A percentile compares a stretch with the other conserved stretches of the same genome.
Conservation (phyloP, 92 coral and sea anemone genomes). For the Palythoa grandiflora region DNA sequence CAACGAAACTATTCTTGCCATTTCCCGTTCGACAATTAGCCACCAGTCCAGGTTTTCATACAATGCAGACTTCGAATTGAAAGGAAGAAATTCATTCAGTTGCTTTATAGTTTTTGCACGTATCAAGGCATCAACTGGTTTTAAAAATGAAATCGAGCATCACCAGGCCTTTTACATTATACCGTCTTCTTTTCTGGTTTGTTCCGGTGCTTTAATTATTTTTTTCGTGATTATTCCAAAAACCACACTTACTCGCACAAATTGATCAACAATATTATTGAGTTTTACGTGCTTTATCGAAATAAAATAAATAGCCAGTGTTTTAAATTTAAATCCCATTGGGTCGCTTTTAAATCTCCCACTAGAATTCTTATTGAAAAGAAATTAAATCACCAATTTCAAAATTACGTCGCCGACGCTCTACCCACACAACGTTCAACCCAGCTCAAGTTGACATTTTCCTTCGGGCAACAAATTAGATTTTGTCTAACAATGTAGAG, state of each 20-base stretch:
- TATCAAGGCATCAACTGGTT: too few relatives aligned
- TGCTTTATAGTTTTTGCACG: too few relatives aligned
- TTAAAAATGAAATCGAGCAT: too few relatives aligned
- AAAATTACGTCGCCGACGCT: neutral
- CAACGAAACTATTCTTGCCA: slow-evolving; percentile 7
- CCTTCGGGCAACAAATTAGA: neutral
- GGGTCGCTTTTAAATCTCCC: neutral
- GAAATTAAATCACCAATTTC: neutral
- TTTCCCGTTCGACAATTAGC: slow-evolving; percentile 15
- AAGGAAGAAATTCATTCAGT: neutral
- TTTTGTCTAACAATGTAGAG: neutral
- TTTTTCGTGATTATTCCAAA: neutral
- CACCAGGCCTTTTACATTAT: too few relatives aligned
- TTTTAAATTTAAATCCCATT: neutral
- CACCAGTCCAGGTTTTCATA: neutral
- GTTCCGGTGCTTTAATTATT: neutral
- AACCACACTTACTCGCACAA: neutral
- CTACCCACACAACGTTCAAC: neutral
- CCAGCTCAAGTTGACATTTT: neutral
- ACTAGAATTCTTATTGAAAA: neutral
- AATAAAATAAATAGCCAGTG: neutral
- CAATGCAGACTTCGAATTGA: neutral
- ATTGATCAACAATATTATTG: neutral
- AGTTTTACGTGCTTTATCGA: neutral
- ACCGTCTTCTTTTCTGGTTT: too few relatives aligned